phyloP scores from a whole-genome alignment of 2,888 invertebrate genomes.

The Drosophila acutilabella region DNA sequence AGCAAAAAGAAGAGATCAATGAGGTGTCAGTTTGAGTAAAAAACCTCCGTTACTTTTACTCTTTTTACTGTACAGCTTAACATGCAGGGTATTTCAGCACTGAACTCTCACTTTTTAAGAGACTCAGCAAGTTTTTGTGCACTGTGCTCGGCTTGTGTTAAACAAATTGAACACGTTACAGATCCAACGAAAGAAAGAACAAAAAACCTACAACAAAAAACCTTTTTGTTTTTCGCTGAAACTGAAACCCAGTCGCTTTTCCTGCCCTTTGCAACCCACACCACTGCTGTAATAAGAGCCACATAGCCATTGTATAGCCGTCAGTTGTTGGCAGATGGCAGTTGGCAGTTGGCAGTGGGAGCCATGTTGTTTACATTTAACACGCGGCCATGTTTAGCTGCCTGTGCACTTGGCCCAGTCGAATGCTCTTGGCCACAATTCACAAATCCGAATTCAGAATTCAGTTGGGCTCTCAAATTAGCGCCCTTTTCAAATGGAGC shows the following conservation, averaged over 20 bases:
- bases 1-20: too few relatives aligned
- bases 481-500: slow-evolving; percentile 18
- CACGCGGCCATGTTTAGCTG: slow-evolving; percentile 46
- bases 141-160: slow-evolving; percentile 44
- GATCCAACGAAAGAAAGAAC: slow-evolving; percentile 9
- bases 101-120: neutral
- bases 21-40: too few relatives aligned
- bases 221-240: slow-evolving; percentile 38
- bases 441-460: neutral
- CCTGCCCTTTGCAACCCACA: too few relatives aligned
- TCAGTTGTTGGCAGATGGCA: slow-evolving; percentile 29
- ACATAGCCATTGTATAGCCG: slow-evolving; percentile 43
- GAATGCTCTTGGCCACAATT: slow-evolving; percentile 20
- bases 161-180: slow-evolving; percentile 68
- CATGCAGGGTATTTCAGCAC: neutral
- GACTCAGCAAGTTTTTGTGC: slow-evolving; percentile 12
- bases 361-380: slow-evolving; percentile 64
- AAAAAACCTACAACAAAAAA: slow-evolving; percentile 32
- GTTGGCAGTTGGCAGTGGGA: slow-evolving; percentile 38
- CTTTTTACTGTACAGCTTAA: neutral
- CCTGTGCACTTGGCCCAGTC: slow-evolving; percentile 31
- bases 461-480: slow-evolving; percentile 52
- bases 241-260: slow-evolving; percentile 4
- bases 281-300: slow-evolving; percentile 1
- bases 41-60: neutral